Percentiles rank a stretch among this genome's conserved stretches.
These are phyloP conservation scores for Tenthredo scrophulariae DNA, from an alignment of 2,888 invertebrate genomes.

Conservation along the genomic window DNA sequence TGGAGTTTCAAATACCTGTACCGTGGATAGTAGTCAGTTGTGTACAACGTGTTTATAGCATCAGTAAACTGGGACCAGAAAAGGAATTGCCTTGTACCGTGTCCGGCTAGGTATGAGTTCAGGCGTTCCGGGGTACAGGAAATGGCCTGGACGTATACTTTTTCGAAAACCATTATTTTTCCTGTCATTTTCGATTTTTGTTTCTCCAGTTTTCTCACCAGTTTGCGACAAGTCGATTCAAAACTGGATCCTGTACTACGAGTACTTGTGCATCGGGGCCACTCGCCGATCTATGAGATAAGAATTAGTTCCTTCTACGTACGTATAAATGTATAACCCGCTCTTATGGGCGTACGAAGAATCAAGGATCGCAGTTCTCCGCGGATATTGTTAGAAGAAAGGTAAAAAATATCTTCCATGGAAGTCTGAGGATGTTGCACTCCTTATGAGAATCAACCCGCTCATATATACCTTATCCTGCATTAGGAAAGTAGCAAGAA, in stretches of 20 bases:
- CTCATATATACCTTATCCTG: neutral
- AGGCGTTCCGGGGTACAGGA: constrained; percentile 12
- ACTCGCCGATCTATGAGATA: neutral
- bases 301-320: neutral
- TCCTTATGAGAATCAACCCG: neutral
- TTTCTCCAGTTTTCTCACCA: neutral
- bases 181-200: neutral
- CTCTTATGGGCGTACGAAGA: neutral
- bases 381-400: neutral
- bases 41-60: constrained; percentile 33
- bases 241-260: constrained; percentile 13
- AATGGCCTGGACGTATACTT: constrained; percentile 12
- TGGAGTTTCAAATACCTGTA: neutral
- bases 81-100: constrained; percentile 7
- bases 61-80: constrained; percentile 20
- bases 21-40: neutral
- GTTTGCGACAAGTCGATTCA: neutral
- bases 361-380: neutral
- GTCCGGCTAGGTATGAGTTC: neutral
- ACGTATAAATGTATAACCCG: neutral
- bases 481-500: neutral
- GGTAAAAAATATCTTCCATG: neutral
- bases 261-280: neutral
- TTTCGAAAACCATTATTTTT: neutral
- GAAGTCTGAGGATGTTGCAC: neutral